Percentiles rank a stretch among this genome's conserved stretches.
phyloP scores from a whole-genome alignment of 2,113 vertebrate genomes.

The Elephas maximus region DNA sequence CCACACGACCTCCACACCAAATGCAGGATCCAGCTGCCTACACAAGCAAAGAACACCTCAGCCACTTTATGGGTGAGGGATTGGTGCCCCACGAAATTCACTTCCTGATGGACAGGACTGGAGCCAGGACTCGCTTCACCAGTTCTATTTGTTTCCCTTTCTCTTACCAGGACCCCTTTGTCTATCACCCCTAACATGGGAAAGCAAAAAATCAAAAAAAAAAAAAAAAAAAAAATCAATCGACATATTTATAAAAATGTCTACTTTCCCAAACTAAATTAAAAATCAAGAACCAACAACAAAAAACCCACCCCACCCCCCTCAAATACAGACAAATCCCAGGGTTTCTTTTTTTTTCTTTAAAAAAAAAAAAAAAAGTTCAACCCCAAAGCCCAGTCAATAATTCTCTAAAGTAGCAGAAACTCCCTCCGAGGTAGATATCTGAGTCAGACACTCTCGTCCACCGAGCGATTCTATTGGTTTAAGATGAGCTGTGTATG shows the following conservation, averaged over 20 bases:
- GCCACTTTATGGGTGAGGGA: not conserved
- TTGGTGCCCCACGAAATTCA: not conserved
- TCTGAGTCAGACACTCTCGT: conserved; percentile 85
- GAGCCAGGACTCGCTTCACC: not conserved
- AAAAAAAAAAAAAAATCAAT: not conserved
- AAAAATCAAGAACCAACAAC: conserved; percentile 71
- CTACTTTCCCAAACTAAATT: conserved; percentile 75
- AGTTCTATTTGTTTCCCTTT: not conserved
- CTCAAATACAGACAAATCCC: conserved; percentile 50
- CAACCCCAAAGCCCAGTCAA: conserved; percentile 77
- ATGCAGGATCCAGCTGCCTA: not conserved
- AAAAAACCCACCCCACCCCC: not conserved
- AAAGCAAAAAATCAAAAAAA: conserved; percentile 68
- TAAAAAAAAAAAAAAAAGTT: conserved; percentile 41
- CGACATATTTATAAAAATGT: conserved; percentile 67
- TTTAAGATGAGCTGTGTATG: conserved; percentile 86
- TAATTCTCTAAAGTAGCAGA: conserved; percentile 84
- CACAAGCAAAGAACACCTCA: not conserved
- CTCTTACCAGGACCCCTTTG: conserved; percentile 62
- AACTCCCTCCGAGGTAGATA: conserved; percentile 87
- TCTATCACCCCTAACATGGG: conserved; percentile 73
- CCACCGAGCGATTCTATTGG: conserved; percentile 86
- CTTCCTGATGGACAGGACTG: conserved; percentile 30
- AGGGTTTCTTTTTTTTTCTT: conserved; percentile 62
- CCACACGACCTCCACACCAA: not conserved